A percentile compares a stretch with the other conserved stretches of the same genome.
phyloP scores from a whole-genome alignment of 2,113 vertebrate species.

The Merops nubicus region DNA sequence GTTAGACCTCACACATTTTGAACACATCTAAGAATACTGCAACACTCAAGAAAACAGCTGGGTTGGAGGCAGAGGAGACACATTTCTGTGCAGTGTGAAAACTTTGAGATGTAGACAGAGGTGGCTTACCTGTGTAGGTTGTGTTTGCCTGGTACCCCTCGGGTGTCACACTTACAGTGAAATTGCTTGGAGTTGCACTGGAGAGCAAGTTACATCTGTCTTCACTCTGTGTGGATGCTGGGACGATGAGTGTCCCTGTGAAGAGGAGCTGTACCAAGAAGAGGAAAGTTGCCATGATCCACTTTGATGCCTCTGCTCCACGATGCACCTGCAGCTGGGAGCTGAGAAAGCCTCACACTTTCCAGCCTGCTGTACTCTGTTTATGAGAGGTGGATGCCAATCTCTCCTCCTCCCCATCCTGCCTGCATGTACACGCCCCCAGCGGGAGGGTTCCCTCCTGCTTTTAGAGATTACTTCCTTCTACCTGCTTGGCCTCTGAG shows the following conservation, averaged over 20 bases:
- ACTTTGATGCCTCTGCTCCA: background rate
- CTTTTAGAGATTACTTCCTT: constrained; percentile 7
- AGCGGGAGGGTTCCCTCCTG: constrained; percentile 17
- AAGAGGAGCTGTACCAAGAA: background rate
- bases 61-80: background rate
- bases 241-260: background rate
- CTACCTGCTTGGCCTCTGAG: background rate
- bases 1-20: background rate
- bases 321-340: background rate
- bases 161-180: background rate
- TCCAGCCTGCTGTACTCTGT: background rate
- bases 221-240: rapidly evolving
- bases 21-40: background rate
- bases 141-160: background rate
- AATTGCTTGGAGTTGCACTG: rapidly evolving
- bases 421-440: constrained; percentile 19
- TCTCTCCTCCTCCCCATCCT: background rate
- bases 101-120: background rate
- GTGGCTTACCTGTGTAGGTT: constrained; percentile 54
- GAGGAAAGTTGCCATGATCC: constrained; percentile 30
- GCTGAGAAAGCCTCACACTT: background rate
- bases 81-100: background rate
- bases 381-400: constrained; percentile 35
- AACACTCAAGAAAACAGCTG: background rate
- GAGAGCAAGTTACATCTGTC: rapidly evolving